phyloP scores from a whole-genome alignment of 1,140 invertebrate genomes.

The Zaprionus nigranus region DNA sequence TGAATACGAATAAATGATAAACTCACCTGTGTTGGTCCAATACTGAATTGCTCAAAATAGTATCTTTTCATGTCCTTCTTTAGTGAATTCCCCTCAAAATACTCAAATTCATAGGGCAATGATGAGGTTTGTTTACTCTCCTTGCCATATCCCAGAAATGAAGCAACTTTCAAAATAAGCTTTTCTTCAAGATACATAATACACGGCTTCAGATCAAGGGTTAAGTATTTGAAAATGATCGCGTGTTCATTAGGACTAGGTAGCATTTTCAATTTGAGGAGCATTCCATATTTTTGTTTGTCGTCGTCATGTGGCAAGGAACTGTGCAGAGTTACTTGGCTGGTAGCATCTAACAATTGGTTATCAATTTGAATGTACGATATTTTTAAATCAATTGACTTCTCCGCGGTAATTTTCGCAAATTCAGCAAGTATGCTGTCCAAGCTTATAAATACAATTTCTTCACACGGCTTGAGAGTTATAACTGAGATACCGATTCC shows the following conservation, averaged over 20 bases:
- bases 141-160: conserved; percentile 87
- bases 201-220: conserved; percentile 92
- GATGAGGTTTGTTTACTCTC: conserved; percentile 62
- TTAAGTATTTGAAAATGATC: conserved; percentile 91
- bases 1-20: conserved; percentile 53
- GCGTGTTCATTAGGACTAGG: conserved; percentile 90
- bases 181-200: conserved; percentile 94
- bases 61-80: conserved; percentile 92
- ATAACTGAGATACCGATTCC: conserved; percentile 94
- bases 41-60: conserved; percentile 95
- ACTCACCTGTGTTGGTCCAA: conserved; percentile 88
- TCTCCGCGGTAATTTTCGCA: conserved; percentile 86
- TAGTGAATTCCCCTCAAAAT: conserved; percentile 91
- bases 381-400: conserved; percentile 90
- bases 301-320: conserved; percentile 76
- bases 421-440: conserved; percentile 90
- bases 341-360: conserved; percentile 94
- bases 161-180: conserved; percentile 92
- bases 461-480: conserved; percentile 91
- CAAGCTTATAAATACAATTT: conserved; percentile 93
- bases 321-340: conserved; percentile 93
- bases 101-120: conserved; percentile 60
- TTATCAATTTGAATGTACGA: conserved; percentile 95
- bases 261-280: conserved; percentile 88
- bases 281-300: conserved; percentile 87